phyloP scores from a whole-genome alignment of 2,797 vertebrate genomes.

The Anniella stebbinsi region DNA sequence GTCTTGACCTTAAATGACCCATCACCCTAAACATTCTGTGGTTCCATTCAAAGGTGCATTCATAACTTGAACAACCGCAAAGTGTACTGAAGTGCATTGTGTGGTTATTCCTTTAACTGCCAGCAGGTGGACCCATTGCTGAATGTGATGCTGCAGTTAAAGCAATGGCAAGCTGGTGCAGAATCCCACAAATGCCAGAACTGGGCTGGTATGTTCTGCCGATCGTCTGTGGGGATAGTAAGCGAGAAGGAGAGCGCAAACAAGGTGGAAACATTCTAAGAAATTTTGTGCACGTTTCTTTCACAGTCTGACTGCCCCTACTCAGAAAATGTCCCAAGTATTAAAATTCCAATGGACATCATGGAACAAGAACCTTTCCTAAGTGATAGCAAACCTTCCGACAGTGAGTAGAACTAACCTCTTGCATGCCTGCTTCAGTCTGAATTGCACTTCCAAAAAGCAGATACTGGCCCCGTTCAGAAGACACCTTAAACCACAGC shows the following conservation, averaged over 20 bases:
- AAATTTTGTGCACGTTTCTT: conserved; percentile 84
- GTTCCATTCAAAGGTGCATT: background rate
- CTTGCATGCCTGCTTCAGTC: conserved; percentile 76
- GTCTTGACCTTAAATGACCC: background rate
- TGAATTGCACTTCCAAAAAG: conserved; percentile 62
- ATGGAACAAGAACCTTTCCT: conserved; percentile 99
- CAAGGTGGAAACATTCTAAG: conserved; percentile 75
- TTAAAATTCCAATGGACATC: conserved; percentile 99
- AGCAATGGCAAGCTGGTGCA: background rate
- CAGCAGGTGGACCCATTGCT: background rate
- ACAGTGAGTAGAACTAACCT: conserved; percentile 93
- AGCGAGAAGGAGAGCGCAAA: conserved; percentile 18
- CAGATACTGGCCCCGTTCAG: too few relatives aligned
- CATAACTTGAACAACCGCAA: background rate
- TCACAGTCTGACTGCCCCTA: conserved; percentile 98
- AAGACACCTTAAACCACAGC: too few relatives aligned
- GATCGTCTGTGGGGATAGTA: conserved; percentile 22
- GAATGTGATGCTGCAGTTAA: background rate
- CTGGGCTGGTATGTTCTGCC: conserved; percentile 12
- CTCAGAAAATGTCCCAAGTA: conserved; percentile 96
- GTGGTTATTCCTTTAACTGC: background rate
- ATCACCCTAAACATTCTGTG: background rate
- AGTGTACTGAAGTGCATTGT: background rate
- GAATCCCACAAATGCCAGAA: background rate
- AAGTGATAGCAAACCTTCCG: conserved; percentile 92